Evolutionary conservation across 92 coral and sea anemone species (phyloP).

Genomic region (Palythoa grandis): DNA sequence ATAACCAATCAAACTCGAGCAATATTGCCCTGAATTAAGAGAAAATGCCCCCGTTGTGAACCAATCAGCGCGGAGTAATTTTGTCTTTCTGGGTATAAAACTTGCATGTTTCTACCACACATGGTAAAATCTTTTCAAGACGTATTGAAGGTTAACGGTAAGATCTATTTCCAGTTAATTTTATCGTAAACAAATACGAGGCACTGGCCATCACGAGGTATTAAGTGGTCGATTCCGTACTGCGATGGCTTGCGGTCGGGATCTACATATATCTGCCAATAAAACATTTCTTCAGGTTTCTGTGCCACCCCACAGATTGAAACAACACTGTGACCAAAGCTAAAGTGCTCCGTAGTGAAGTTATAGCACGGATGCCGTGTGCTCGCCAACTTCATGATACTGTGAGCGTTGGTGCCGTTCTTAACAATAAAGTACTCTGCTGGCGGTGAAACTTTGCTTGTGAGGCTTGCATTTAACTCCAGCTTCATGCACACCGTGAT

Average conservation of each 20-base stretch:
- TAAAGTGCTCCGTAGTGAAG: not conserved
- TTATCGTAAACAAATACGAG: not conserved
- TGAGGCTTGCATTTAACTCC: not conserved
- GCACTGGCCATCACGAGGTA: not conserved
- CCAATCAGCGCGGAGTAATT: too few relatives aligned
- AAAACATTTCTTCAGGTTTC: not conserved
- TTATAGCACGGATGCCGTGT: not conserved
- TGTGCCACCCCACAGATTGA: not conserved
- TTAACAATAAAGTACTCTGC: not conserved
- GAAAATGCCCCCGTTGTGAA: too few relatives aligned
- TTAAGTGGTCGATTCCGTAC: not conserved
- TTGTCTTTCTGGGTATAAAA: too few relatives aligned
- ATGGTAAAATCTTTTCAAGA: too few relatives aligned
- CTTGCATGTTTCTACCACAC: too few relatives aligned
- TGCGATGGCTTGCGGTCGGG: not conserved
- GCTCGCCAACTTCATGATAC: not conserved
- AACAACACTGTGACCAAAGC: not conserved
- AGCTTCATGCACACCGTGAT: not conserved
- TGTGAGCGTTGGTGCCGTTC: conserved; percentile 1
- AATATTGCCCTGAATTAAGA: too few relatives aligned
- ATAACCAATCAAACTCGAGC: too few relatives aligned
- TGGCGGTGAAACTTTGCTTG: not conserved
- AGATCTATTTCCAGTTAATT: not conserved
- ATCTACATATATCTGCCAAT: not conserved
- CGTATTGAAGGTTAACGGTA: too few relatives aligned